phyloP scores from a whole-genome alignment of 2,888 invertebrate genomes.

The Parnassius glacialis region DNA sequence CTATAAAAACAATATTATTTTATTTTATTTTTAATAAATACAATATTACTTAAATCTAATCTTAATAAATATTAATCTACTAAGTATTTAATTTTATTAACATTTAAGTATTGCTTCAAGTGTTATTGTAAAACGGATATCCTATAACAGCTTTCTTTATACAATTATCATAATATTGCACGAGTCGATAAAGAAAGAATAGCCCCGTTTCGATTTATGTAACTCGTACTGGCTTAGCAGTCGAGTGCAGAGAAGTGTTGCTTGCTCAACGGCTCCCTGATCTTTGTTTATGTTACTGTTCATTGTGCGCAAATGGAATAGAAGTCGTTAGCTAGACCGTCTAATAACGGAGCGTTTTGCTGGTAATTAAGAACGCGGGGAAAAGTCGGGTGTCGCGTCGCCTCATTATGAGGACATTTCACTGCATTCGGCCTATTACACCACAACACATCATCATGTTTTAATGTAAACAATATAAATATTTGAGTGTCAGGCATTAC shows the following conservation, averaged over 20 bases:
- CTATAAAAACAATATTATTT: no score
- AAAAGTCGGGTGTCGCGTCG: constrained; percentile 49
- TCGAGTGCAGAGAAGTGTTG: constrained; percentile 58
- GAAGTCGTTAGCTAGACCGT: constrained; percentile 52
- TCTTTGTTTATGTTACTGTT: constrained; percentile 67
- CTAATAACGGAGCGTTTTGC: constrained; percentile 74
- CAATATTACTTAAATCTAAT: no score
- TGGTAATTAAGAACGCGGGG: constrained; percentile 72
- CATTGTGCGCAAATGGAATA: constrained; percentile 65
- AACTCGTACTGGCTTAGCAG: constrained; percentile 38
- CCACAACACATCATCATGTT: constrained; percentile 59
- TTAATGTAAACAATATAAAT: constrained; percentile 41
- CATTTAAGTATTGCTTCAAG: no score
- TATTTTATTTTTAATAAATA: no score
- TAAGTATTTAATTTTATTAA: no score
- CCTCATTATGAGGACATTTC: constrained; percentile 64
- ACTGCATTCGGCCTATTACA: constrained; percentile 59
- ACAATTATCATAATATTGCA: background rate
- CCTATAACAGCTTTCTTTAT: no score
- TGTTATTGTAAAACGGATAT: no score
- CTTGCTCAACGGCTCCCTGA: constrained; percentile 45
- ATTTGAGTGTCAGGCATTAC: constrained; percentile 30
- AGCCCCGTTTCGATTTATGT: constrained; percentile 43
- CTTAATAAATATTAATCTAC: no score
- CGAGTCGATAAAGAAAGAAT: constrained; percentile 21